Evolutionary conservation across 92 coral and sea anemone genomes (phyloP).

Genomic region (Palythoa grandiflora): DNA sequence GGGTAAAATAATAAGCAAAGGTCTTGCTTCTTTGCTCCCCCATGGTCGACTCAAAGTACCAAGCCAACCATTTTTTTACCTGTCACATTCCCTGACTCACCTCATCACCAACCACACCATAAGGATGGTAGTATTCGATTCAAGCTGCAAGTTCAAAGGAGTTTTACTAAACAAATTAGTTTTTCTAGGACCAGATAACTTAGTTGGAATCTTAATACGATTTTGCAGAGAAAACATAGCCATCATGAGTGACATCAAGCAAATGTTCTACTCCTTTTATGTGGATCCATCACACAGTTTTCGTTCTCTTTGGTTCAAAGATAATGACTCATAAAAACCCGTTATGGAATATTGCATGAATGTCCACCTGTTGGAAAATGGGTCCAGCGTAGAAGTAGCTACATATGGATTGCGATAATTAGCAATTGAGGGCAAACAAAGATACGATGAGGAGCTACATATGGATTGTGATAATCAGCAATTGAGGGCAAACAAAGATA

Average conservation of each 20-base stretch:
- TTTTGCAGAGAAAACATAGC: slow-evolving; percentile 54
- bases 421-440: slow-evolving; percentile 60
- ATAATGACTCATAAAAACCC: slow-evolving; percentile 54
- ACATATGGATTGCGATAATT: slow-evolving; percentile 66
- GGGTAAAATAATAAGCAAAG: slow-evolving; percentile 37
- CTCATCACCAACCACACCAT: slow-evolving; percentile 56
- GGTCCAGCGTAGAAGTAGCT: slow-evolving; percentile 73
- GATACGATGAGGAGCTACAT: slow-evolving; percentile 59
- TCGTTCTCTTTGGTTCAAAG: slow-evolving; percentile 72
- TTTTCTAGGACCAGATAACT: slow-evolving; percentile 66
- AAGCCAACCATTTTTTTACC: slow-evolving; percentile 52
- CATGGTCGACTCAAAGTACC: neutral
- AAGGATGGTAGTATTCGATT: slow-evolving; percentile 70
- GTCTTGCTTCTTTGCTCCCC: slow-evolving; percentile 42
- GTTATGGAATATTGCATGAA: slow-evolving; percentile 72
- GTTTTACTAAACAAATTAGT: slow-evolving; percentile 63
- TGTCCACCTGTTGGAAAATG: slow-evolving; percentile 77
- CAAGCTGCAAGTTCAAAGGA: slow-evolving; percentile 60
- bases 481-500: slow-evolving; percentile 57
- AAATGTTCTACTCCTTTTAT: slow-evolving; percentile 70
- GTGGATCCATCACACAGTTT: slow-evolving; percentile 74
- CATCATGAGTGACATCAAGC: slow-evolving; percentile 69
- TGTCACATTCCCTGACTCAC: slow-evolving; percentile 67
- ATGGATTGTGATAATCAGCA: slow-evolving; percentile 63
- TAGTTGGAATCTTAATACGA: slow-evolving; percentile 52